Base-by-base conservation (phyloP, 2,113 vertebrate species). In the Colius striatus region DNA sequence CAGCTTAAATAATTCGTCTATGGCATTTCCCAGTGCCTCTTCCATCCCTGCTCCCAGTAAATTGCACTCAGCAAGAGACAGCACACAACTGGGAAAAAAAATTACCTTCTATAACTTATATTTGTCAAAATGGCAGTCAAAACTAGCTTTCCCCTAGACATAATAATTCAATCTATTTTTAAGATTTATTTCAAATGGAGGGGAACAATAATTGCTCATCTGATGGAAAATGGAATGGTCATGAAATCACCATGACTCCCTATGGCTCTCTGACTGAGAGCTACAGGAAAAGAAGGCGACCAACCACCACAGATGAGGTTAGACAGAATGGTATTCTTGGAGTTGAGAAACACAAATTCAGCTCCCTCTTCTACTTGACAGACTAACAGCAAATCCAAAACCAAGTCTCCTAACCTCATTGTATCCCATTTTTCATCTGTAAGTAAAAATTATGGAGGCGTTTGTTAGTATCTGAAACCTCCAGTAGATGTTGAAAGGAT, bases 251-350 rank as follows among this genome's bases (percentile, higher is more conserved):
- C 38, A 4, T 41, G 43, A 77, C 4, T 92, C 26, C 23, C 43
- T 20, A 3, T 2, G 16, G 29, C 54, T 43, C 20, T 53, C 41
- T 29, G 22, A 27, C 6, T 16, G 43, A 58, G 34, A 76, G 13
- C 29, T 30, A 26, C 1, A 5, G 9, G 22, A 67, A 48, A 22
- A 74, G 30, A 7, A 21, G 61, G 29, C 4, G 75, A 83, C 34
- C 0, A 0, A 38, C 4, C 30, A 41, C 6, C 50, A 25, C 65
- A 71, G 30, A 32, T 61, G n/a, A 54, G 58, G 21, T 12, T 9
- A 32, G 26, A 23, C 23, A 84, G 29, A 85, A 83, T 15, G 18
- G 36, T 70, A 2, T 6, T 41, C 73, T 11, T 62, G 27, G 36
- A 25, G 43, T 19, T 19, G 12, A 70, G 25, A 92, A 84, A 58